Evolutionary conservation across 2,797 vertebrate genomes (phyloP).

Genomic region (Antennarius maculatus): DNA sequence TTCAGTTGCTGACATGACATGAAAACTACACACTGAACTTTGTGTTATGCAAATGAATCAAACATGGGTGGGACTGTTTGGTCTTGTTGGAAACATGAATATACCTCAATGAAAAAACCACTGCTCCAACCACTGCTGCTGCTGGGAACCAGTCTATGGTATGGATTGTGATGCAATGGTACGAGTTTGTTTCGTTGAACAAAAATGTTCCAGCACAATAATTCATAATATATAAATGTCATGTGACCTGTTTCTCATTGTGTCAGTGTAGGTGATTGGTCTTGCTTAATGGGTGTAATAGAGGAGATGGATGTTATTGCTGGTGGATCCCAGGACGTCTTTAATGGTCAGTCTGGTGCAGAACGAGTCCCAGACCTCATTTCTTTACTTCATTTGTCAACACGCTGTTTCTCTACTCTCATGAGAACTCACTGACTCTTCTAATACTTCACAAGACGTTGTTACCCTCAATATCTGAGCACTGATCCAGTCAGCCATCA

Average conservation of each 20-base stretch:
- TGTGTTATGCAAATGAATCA: too few relatives aligned
- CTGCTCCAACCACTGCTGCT: not conserved
- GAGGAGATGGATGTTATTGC: constrained; percentile 56
- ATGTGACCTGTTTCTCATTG: constrained; percentile 59
- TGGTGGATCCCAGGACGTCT: constrained; percentile 66
- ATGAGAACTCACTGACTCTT: constrained; percentile 35
- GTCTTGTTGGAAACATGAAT: too few relatives aligned
- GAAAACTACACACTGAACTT: too few relatives aligned
- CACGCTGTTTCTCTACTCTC: constrained; percentile 36
- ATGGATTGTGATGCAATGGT: not conserved
- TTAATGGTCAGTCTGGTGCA: constrained; percentile 67
- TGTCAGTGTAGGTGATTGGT: constrained; percentile 76
- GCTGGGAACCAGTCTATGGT: not conserved
- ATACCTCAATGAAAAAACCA: not conserved
- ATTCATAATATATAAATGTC: too few relatives aligned
- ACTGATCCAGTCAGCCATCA: constrained; percentile 41
- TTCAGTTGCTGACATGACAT: too few relatives aligned
- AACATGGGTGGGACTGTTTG: too few relatives aligned
- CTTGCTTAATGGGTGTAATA: constrained; percentile 61
- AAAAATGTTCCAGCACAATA: not conserved
- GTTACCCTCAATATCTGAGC: constrained; percentile 27
- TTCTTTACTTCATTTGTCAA: constrained; percentile 69
- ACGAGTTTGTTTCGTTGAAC: not conserved
- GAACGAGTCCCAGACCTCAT: constrained; percentile 72
- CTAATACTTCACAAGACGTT: constrained; percentile 36